Evolutionary conservation across 1,140 invertebrate species (phyloP).

Genomic region (Drosophila kohkoa): DNA sequence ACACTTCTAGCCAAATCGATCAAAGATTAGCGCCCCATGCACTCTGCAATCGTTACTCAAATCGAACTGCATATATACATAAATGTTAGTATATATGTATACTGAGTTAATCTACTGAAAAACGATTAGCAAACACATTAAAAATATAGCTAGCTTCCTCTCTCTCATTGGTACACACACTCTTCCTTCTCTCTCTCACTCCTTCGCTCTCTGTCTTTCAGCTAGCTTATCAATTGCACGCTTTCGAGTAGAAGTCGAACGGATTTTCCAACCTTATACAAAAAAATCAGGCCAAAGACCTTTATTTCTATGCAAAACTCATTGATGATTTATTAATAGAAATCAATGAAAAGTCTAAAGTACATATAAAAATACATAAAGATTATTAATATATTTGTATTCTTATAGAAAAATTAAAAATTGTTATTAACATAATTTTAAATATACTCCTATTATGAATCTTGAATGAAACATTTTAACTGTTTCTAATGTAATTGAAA

Average conservation of each 20-base stretch:
- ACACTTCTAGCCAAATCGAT: background rate
- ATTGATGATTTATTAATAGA: background rate
- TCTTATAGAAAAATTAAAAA: too few species aligned
- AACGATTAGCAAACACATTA: constrained; percentile 22
- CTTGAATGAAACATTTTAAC: too few species aligned
- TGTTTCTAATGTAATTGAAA: background rate
- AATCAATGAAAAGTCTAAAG: background rate
- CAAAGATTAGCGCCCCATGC: constrained; percentile 13
- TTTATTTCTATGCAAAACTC: background rate
- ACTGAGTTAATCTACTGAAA: constrained; percentile 11
- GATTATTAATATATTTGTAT: too few species aligned
- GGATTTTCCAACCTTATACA: background rate
- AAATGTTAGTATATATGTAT: constrained; percentile 1
- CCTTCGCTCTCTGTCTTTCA: background rate
- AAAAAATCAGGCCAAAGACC: background rate
- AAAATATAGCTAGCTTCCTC: constrained; percentile 1
- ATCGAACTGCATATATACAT: background rate
- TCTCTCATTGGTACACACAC: background rate
- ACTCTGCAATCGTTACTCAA: constrained; percentile 8
- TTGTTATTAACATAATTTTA: too few species aligned
- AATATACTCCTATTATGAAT: too few species aligned
- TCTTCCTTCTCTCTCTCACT: background rate
- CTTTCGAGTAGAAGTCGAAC: too few species aligned
- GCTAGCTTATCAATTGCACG: background rate
- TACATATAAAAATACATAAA: too few species aligned